Evolutionary conservation across 2,797 vertebrate species (phyloP).

Genomic region (Pseudomugil tenellus): DNA sequence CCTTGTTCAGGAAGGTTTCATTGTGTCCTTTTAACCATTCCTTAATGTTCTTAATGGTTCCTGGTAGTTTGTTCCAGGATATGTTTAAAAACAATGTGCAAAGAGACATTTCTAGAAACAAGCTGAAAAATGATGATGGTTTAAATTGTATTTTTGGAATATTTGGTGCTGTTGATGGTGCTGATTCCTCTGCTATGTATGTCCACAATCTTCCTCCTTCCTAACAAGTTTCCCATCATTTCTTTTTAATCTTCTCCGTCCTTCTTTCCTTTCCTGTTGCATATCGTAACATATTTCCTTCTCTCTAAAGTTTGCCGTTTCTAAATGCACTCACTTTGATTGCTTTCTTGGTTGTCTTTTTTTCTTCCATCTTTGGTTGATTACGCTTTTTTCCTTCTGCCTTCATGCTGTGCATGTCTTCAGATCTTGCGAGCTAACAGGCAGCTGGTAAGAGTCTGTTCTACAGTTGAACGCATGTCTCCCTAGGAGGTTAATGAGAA

Average conservation of each 20-base stretch:
- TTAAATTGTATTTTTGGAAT: background rate
- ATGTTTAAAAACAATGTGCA: background rate
- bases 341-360: conserved; percentile 51
- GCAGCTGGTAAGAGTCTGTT: conserved; percentile 90
- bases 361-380: conserved; percentile 65
- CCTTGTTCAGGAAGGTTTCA: too few species aligned
- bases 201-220: conserved; percentile 26
- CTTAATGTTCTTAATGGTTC: background rate
- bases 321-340: conserved; percentile 46
- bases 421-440: conserved; percentile 95
- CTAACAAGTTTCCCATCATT: conserved; percentile 18
- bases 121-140: conserved; percentile 10
- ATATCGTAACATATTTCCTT: conserved; percentile 36
- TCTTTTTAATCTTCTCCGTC: conserved; percentile 36
- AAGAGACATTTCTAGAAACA: background rate
- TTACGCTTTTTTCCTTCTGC: conserved; percentile 70
- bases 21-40: too few species aligned
- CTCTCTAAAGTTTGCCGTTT: conserved; percentile 45
- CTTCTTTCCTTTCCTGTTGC: conserved; percentile 20
- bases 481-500: conserved; percentile 50
- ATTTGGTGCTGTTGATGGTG: conserved; percentile 16
- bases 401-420: conserved; percentile 88
- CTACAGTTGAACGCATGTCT: conserved; percentile 66
- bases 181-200: conserved; percentile 27
- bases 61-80: background rate